Percentiles rank a stretch among this genome's conserved stretches.
phyloP scores from a whole-genome alignment of 2,797 vertebrate genomes.

The Esox masquinongy region DNA sequence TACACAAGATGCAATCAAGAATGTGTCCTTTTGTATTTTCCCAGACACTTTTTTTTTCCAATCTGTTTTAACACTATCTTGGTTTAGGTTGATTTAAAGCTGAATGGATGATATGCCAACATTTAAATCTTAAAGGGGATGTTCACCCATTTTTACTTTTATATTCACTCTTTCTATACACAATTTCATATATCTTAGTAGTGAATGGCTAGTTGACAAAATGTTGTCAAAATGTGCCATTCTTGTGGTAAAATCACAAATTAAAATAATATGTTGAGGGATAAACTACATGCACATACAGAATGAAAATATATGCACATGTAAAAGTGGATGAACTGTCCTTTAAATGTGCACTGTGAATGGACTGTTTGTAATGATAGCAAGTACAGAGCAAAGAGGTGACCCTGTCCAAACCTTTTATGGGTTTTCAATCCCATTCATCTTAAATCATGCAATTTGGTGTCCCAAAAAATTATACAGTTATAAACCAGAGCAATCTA shows the following conservation, averaged over 20 bases:
- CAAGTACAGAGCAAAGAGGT: not conserved
- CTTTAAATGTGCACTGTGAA: not conserved
- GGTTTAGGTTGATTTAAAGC: not conserved
- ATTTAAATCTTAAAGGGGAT: not conserved
- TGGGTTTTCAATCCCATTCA: not conserved
- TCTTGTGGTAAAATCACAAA: too few relatives aligned
- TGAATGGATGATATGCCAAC: not conserved
- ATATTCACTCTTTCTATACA: too few relatives aligned
- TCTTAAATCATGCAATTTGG: conserved; percentile 3
- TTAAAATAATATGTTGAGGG: too few relatives aligned
- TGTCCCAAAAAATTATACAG: not conserved
- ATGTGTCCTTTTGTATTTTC: not conserved
- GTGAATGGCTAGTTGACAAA: too few relatives aligned
- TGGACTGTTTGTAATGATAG: not conserved
- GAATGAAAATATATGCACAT: too few relatives aligned
- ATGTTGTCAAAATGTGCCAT: too few relatives aligned
- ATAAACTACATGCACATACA: too few relatives aligned
- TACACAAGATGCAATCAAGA: not conserved
- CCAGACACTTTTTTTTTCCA: not conserved
- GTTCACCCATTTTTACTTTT: too few relatives aligned
- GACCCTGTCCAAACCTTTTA: not conserved
- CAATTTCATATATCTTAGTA: too few relatives aligned
- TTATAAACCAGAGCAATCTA: not conserved
- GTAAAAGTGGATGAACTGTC: too few relatives aligned
- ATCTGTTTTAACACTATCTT: not conserved